Conservation (phyloP, 2,113 vertebrate species). For the Petaurus breviceps region DNA sequence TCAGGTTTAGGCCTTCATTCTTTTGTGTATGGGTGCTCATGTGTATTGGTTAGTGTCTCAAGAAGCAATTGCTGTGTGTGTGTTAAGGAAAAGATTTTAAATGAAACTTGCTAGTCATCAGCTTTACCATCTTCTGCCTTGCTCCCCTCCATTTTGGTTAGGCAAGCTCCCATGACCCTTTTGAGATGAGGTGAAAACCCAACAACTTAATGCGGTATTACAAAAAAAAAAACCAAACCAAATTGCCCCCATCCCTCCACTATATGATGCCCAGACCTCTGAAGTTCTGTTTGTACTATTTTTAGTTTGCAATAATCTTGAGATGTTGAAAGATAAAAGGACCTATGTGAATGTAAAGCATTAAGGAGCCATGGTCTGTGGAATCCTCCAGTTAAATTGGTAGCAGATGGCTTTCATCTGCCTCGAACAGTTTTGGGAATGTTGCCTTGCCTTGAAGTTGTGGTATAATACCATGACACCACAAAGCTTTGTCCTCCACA, state of each 20-base stretch:
- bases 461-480: background rate
- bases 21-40: background rate
- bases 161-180: background rate
- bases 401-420: conserved; percentile 61
- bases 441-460: background rate
- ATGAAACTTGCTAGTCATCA: background rate
- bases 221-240: background rate
- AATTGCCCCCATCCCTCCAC: conserved; percentile 18
- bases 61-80: background rate
- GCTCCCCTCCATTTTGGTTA: background rate
- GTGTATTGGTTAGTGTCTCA: background rate
- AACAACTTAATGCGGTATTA: background rate
- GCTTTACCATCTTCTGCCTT: conserved; percentile 12
- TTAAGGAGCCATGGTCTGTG: conserved; percentile 54
- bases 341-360: conserved; percentile 52
- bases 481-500: background rate
- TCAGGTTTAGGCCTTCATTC: background rate
- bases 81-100: background rate
- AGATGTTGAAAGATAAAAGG: conserved; percentile 62
- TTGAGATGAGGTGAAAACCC: conserved; percentile 28
- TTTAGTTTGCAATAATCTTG: conserved; percentile 60
- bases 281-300: conserved; percentile 26
- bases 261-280: background rate
- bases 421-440: conserved; percentile 7
- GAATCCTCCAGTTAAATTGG: conserved; percentile 42